Base-by-base conservation (phyloP, 2,797 vertebrate genomes). In the Oryzias dopingdopingensis region DNA sequence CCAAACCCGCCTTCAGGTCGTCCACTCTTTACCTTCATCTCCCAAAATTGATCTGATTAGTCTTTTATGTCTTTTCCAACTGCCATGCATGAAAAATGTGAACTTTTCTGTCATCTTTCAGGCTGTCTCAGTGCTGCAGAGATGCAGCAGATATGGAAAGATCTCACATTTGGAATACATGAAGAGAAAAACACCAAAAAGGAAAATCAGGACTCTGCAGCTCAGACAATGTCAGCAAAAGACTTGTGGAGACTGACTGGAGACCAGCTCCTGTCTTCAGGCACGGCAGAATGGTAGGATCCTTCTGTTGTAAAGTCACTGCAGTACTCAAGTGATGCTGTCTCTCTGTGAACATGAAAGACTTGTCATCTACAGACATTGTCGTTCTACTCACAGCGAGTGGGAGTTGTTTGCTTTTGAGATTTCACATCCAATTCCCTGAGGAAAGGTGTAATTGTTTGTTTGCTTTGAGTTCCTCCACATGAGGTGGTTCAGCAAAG, bases 111-210 rank as follows among this genome's bases (percentile, higher is more conserved):
- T 40, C 5, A 22, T 52, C 26, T 41, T 46, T 12, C 4, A 67
- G 70, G 14, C 20, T 50, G 17, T 18, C 48, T 48, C 23, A 94
- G 92, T 74, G 88, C 90, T 58, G 93, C 93, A 80, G 94, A 96
- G 86, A 92, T 95, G 83, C 94, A 94, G 90, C 94, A 94, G 81
- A 88, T 96, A 72, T 96, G 94, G 96, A 96, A 93, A 89, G 94
- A 96, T 87, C 92, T 96, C 85, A 93, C 91, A 75, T 88, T 90
- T 57, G 92, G 91, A 87, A 82, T 74, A 74, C 86, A 86, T 79
- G 94, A 94, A 86, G 92, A 94, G 75, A 91, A 93, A 83, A 86
- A 85, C 81, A 75, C 86, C 74, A 88, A 86, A 67, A 92, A 91
- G 64, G 82, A 84, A 86, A 87, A 86, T 75, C 91, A 91, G 69